A percentile compares a stretch with the other conserved stretches of the same genome.
Evolutionary conservation across 2,113 vertebrate species (phyloP).

Genomic region (Ginglymostoma cirratum): DNA sequence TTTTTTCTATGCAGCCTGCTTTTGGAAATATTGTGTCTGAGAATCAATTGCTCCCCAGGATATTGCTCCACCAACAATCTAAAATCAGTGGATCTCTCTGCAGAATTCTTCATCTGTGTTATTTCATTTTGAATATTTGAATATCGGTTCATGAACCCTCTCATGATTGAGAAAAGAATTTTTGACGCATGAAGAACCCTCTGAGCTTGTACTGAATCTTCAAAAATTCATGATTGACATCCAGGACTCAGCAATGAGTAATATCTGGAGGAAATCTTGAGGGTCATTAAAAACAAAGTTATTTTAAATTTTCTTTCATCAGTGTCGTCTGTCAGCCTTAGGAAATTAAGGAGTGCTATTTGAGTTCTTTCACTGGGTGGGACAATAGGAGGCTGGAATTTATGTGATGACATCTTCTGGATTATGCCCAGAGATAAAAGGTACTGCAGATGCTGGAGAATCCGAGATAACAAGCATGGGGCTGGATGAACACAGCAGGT

Average conservation of each 20-base stretch:
- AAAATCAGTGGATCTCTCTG: not conserved
- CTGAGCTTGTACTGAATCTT: not conserved
- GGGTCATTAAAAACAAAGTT: not conserved
- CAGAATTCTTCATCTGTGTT: not conserved
- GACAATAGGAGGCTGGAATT: not conserved
- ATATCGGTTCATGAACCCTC: not conserved
- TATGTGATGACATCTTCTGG: not conserved
- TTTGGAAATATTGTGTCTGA: constrained; percentile 1
- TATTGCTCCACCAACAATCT: not conserved
- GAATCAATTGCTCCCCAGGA: not conserved
- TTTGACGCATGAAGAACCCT: not conserved
- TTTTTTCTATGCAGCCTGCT: not conserved
- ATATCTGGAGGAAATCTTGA: not conserved
- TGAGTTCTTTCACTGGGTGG: not conserved
- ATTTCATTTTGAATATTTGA: not conserved
- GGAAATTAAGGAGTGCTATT: not conserved
- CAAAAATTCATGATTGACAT: not conserved
- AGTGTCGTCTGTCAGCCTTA: not conserved
- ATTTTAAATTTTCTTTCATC: not conserved
- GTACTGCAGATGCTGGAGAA: too few species aligned
- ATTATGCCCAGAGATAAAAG: not conserved
- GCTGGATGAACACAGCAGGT: too few species aligned
- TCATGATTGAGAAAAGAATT: not conserved
- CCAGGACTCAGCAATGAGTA: not conserved
- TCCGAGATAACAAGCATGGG: too few species aligned